Conservation (phyloP, 2,888 invertebrate species). For the Lasioglossum villosulum region DNA sequence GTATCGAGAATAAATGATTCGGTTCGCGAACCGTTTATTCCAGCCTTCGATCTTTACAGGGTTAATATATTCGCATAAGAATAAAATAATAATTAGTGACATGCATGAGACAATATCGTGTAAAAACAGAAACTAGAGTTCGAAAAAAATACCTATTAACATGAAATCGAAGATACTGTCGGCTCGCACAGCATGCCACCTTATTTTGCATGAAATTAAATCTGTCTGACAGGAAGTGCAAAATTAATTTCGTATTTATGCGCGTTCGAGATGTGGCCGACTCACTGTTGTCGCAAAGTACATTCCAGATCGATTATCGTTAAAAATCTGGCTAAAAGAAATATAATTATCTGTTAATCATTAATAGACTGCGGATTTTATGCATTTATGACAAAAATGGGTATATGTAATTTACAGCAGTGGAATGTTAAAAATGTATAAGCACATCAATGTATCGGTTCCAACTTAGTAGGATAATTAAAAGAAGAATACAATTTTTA, state of each 20-base stretch:
- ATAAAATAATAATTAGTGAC: not conserved
- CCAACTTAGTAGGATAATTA: too few relatives aligned
- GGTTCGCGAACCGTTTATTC: not conserved
- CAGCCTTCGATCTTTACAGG: not conserved
- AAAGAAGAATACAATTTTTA: too few relatives aligned
- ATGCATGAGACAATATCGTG: not conserved
- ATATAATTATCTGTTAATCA: not conserved
- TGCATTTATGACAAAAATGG: too few relatives aligned
- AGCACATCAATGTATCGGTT: too few relatives aligned
- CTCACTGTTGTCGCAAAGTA: too few relatives aligned
- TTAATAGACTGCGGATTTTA: too few relatives aligned
- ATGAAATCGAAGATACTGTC: not conserved
- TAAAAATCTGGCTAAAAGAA: slow-evolving; percentile 1
- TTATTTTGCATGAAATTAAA: not conserved
- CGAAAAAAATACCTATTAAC: not conserved
- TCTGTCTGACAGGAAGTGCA: not conserved
- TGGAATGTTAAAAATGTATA: too few relatives aligned
- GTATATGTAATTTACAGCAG: too few relatives aligned
- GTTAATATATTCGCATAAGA: not conserved
- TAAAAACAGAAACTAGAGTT: not conserved
- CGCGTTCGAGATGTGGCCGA: too few relatives aligned
- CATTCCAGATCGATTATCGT: not conserved
- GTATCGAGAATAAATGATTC: not conserved
- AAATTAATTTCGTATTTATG: not conserved
- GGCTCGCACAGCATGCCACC: not conserved